Evolutionary conservation across 2,888 invertebrate species (phyloP), one percentile per base, ranked within the genome.

Genomic region (Allacma fusca): DNA sequence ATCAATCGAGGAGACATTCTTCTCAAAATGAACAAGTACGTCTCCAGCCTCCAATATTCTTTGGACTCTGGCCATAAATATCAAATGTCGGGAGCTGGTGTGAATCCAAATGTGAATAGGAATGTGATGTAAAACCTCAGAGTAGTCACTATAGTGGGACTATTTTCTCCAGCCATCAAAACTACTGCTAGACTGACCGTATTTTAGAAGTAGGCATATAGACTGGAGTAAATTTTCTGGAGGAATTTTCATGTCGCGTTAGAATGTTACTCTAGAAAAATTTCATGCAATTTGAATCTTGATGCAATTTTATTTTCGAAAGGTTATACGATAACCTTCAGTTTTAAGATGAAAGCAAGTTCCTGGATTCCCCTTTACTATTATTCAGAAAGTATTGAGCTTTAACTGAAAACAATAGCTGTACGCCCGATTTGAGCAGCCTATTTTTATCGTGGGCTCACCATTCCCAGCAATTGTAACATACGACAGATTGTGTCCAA

Each of bases 1-100:
- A 98, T 98, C 83, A 98, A 98, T 88, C 91, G 97, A 77, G 98
- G 97, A 0, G 97, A 98, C 88, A 94, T 98, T 86, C 90, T 97
- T 82, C 95, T 98, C 87, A 97, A 96, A 88, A 88, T 97, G 85
- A 97, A 97, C 88, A 92, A 87, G 88, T 88, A 83, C 75, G 82
- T 75, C 21, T 24, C 26, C n/a, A 69, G 64, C 40, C 74, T 74
- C 73, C 71, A 72, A 44, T 72, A 72, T 72, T 72, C 71, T 72
- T 72, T 72, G 71, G 71, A 72, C 71, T 21, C 59, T 72, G 71
- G 71, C 64, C 73, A 73, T 62, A 73, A 73, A 73, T 73, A 62
- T 73, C 73, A 62, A 71, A 72, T 72, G 71, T 72, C 71, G 59
- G 50, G 23, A 57, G 26, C 71, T 72, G 71, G 62, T 34, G n/a